These are phyloP conservation scores for Scaptomyza caliginosa DNA, from an alignment of 2,888 invertebrate species.

Conservation along the genomic window DNA sequence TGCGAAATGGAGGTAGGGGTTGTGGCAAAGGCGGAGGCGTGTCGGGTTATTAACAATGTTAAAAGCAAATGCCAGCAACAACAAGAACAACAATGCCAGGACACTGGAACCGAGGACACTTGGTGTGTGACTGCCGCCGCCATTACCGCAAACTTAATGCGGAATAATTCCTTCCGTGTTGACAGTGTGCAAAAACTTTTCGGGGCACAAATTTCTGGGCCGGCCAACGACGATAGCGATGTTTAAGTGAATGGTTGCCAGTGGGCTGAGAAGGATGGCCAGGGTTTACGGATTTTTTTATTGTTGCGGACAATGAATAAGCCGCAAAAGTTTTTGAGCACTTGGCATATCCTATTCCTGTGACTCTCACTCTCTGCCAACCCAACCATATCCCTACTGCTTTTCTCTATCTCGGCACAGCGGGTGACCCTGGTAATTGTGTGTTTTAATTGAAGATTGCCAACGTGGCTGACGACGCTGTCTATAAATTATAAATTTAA, in stretches of 20 bases:
- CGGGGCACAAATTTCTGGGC: conserved; percentile 63
- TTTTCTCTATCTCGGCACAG: conserved; percentile 28
- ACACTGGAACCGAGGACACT: conserved; percentile 35
- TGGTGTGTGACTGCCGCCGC: conserved; percentile 65
- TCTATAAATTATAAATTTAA: conserved; percentile 76
- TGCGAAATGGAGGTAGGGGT: conserved; percentile 56
- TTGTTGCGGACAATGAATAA: conserved; percentile 76
- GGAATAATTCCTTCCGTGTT: conserved; percentile 81
- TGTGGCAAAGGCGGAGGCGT: conserved; percentile 67
- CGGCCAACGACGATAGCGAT: conserved; percentile 22
- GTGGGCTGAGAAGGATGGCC: conserved; percentile 1
- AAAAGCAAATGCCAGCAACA: conserved; percentile 66
- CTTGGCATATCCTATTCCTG: conserved; percentile 78
- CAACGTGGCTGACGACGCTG: conserved; percentile 53
- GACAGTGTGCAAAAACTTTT: conserved; percentile 78
- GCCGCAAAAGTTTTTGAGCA: conserved; percentile 73
- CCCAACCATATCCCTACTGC: background rate
- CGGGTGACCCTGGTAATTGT: conserved; percentile 68
- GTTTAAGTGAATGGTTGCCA: conserved; percentile 6
- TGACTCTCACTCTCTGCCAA: conserved; percentile 3
- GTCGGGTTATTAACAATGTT: conserved; percentile 77
- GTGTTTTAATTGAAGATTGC: conserved; percentile 76
- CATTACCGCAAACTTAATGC: conserved; percentile 81
- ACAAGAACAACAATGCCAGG: conserved; percentile 35
- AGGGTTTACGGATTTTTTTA: conserved; percentile 45